Evolutionary conservation across 2,797 vertebrate genomes (phyloP), one percentile per base, ranked within the genome.

Genomic region (Enteromius mattozi): DNA sequence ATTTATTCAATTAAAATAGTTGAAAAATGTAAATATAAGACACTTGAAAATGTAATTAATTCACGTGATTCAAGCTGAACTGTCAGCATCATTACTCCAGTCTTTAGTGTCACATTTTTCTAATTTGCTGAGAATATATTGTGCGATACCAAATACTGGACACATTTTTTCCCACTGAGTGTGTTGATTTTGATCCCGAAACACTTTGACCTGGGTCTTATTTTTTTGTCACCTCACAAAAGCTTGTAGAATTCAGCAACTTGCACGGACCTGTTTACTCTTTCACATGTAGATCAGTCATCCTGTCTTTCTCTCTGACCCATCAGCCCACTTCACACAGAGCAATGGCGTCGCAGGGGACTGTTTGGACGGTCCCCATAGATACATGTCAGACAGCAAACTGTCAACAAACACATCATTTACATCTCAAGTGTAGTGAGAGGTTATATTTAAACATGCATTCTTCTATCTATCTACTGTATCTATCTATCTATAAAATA

Each of bases 201-300:
- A 65, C 59, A 65, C 40, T 13, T 9, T n/a, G 78, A 35, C 78
- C 47, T 40, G 10, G 21, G 66, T 49, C n/a, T 51, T 84, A 19
- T 27, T 79, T 82, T 86, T 70, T 68, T 74, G 45, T 84, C 49
- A 49, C 80, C 85, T 91, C 71, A 86, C 92, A 91, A 45, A 69
- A 56, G 27, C 79, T 10, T 91, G 92, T 85, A 88, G 89, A 93
- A 92, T 93, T 92, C 86, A 89, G 88, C 92, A 91, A 78, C 63
- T 51, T 21, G 66, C 61, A 87, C 89, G 77, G 37, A 71, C 81
- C 49, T 33, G 82, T 61, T 21, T 77, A 30, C 83, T 40, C 78
- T 56, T 81, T 81, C 87, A 86, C 86, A 90, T 89, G 76, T 63
- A 70, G 75, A 90, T 86, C 71, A 66, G 59, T 88, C 87, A 88